Percentiles rank a stretch among this genome's conserved stretches.
Evolutionary conservation across 2,113 vertebrate species (phyloP).

Genomic region (Corydoras sp.): DNA sequence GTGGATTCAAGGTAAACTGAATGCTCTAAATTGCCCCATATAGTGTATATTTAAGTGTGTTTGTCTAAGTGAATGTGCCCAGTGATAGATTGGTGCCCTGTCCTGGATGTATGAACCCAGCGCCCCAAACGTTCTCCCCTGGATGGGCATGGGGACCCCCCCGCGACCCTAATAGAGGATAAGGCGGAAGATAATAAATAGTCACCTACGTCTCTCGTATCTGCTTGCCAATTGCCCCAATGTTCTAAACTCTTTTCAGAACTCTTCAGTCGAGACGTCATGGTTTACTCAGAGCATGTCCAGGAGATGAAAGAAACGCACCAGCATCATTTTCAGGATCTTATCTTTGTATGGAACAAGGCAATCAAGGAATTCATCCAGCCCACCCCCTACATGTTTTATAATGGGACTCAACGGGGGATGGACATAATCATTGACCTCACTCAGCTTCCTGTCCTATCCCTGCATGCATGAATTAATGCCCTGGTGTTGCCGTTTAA

Average conservation of each 20-base stretch:
- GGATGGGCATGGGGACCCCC: no score
- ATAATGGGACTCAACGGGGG: constrained; percentile 9
- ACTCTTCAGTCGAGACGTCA: neutral
- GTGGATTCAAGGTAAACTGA: no score
- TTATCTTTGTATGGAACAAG: neutral
- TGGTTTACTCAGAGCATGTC: neutral
- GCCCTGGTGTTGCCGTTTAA: neutral
- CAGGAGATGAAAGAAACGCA: neutral
- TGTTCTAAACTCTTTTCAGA: neutral
- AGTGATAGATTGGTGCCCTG: no score
- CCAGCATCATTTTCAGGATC: neutral
- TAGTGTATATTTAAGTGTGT: no score
- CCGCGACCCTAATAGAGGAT: no score
- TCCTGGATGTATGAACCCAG: no score
- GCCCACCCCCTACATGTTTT: neutral
- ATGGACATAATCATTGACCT: constrained; percentile 3
- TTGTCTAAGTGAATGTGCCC: no score
- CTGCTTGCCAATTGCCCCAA: neutral
- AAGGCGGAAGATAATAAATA: no score
- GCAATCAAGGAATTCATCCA: neutral
- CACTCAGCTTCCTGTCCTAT: constrained; percentile 11
- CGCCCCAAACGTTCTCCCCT: no score
- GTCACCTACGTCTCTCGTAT: no score
- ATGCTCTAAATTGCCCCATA: no score
- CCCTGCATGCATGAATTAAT: neutral